Base-by-base conservation (phyloP, 2,888 invertebrate genomes). In the Drosophila mettleri region DNA sequence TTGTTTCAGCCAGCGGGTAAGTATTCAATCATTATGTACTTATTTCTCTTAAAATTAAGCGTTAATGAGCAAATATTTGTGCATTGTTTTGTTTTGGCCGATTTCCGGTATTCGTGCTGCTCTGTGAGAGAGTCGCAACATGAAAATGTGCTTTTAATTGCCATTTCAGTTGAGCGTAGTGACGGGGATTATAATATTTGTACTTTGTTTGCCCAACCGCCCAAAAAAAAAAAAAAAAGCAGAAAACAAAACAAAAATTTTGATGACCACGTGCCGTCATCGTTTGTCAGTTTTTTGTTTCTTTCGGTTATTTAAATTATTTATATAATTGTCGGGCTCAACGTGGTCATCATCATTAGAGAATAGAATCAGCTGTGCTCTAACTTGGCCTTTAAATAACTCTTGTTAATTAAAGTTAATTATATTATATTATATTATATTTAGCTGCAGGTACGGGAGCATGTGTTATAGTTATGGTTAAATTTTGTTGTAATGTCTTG, bases 1-100 rank as follows among this genome's bases (percentile, higher is more conserved):
- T 16, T 18, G 18, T 74, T 74, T 63, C 78, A 74, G 74, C 46
- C 34, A 20, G 22, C 57, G 46, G 76, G 74, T 74, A 74, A 74
- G 74, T 74, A 74, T 58, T 34, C 20, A 71, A 36, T 53, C 51
- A 53, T 51, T 33, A 45, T 51, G 54, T 52, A 46, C 54, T 69
- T 29, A 43, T 43, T 57, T 61, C 16, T 33, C 48, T 73, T 55
- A 59, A 59, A 65, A 53, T 76, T 61, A 71, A 54, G 53, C 52
- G 52, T 64, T 60, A 80, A 72, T 66, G 71, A 87, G 82, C 88
- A 83, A 87, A 83, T 83, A 83, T 83, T 82, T 85, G 83, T 74
- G 80, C 83, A 79, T 77, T 82, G 71, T 71, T 68, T 64, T 61
- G 59, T 48, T 51, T 55, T 72, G 49, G 20, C 33, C 34, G 39